Base-by-base conservation (phyloP, 2,797 vertebrate genomes). In the Anguilla pacifica region DNA sequence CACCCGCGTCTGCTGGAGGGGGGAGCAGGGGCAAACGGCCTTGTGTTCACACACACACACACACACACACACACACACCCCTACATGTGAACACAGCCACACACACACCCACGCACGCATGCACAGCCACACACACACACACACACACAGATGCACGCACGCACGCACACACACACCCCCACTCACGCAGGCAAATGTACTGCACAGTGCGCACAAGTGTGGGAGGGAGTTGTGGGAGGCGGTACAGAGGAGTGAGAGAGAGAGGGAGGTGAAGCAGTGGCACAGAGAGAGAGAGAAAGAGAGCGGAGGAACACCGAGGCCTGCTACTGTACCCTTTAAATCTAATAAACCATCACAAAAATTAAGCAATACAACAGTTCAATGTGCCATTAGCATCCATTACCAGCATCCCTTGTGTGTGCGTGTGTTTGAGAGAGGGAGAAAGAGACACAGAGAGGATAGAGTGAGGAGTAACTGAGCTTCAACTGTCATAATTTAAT, bases 141-240 rank as follows among this genome's bases (percentile, higher is more conserved):
- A 51, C 28, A 51, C 28, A 35, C 28, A 35, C 83, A 35, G 51
- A 0, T n/a, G 17, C 55, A 35, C 17, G 25, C 74, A 81, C 86
- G 0, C 86, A 87, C 86, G 15, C 86, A 82, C 53, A 46, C 86
- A 81, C 86, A 11, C 86, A 87, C 86, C 10, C 74, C 59, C 77
- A 82, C 64, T n/a, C 85, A 72, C 25, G 31, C 85, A 10, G 25
- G 25, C 22, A 13, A 28, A 51, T 57, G 57, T n/a, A 72, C 85
- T 70, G 83, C 57, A 77, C 87, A 57, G 7, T 61, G 15, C 61
- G 28, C 31, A 87, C 85, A 84, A 61, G 49, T 51, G 77, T 72
- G 88, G 79, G 86, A 87, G 87, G 89, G 87, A 87, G 85, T 53
- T 35, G 86, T 88, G 51, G 39, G 70, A 57, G 13, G 86, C 81